Evolutionary conservation across 2,888 invertebrate genomes (phyloP).

Genomic region (Drosophila austrosaltans): DNA sequence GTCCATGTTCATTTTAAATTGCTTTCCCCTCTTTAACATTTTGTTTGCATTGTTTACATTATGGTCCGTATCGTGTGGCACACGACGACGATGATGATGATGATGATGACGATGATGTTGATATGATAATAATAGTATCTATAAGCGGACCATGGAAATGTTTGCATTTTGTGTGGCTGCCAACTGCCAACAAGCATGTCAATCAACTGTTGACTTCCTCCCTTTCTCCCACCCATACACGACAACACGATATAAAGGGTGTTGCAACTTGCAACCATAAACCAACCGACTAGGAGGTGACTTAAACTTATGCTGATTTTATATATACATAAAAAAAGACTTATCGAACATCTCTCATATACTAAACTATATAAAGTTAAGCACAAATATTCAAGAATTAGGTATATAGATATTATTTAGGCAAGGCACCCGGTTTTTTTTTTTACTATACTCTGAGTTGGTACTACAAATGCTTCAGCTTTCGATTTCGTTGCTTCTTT

Average conservation of each 20-base stretch:
- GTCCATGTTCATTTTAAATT: background rate
- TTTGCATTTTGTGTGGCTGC: constrained; percentile 10
- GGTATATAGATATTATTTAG: background rate
- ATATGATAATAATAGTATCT: constrained; percentile 9
- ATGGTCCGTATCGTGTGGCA: constrained; percentile 6
- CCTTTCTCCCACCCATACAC: constrained; percentile 6
- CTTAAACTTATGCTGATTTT: background rate
- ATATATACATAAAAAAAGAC: too few relatives aligned
- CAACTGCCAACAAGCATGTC: constrained; percentile 9
- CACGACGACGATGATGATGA: background rate
- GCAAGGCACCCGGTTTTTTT: background rate
- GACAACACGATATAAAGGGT: constrained; percentile 4
- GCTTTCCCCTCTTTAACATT: background rate
- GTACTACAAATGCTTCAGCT: constrained; percentile 4
- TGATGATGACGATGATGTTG: background rate
- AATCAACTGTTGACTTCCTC: constrained; percentile 13
- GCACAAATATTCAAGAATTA: too few relatives aligned
- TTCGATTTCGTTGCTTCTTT: constrained; percentile 17
- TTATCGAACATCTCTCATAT: too few relatives aligned
- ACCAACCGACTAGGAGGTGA: background rate
- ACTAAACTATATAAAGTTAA: too few relatives aligned
- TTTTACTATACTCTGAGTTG: background rate
- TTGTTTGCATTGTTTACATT: constrained; percentile 5
- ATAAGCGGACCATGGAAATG: constrained; percentile 13
- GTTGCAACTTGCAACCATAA: background rate